A percentile compares a stretch with the other conserved stretches of the same genome.
Conservation (phyloP, 2,888 invertebrate genomes). For the Acronicta leporina region DNA sequence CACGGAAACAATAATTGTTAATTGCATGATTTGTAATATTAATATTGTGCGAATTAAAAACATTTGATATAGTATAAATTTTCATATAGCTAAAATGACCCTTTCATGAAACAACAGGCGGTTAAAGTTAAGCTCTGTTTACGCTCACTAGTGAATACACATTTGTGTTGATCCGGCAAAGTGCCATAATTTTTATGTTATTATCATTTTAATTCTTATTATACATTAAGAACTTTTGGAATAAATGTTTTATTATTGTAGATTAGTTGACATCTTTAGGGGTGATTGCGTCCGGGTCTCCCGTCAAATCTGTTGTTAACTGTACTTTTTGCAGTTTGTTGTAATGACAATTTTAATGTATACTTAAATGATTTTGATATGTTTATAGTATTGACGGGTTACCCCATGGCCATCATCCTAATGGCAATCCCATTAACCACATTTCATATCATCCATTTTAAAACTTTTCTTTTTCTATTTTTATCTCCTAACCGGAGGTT, state of each 20-base stretch:
- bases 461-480: constrained; percentile 24
- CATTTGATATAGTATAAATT: too few relatives aligned
- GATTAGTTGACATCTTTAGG: background rate
- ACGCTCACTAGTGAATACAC: too few relatives aligned
- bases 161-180: background rate
- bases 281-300: background rate
- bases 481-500: constrained; percentile 24
- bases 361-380: background rate
- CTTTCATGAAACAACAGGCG: too few relatives aligned
- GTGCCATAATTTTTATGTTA: background rate
- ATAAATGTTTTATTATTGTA: background rate
- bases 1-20: too few relatives aligned
- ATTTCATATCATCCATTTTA: background rate
- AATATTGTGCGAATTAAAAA: too few relatives aligned
- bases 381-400: background rate
- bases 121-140: too few relatives aligned
- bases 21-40: too few relatives aligned
- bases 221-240: background rate
- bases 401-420: background rate
- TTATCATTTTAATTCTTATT: background rate
- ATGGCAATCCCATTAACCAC: background rate
- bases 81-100: too few relatives aligned
- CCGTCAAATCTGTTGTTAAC: background rate
- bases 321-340: too few relatives aligned
- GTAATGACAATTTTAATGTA: too few relatives aligned